Base-by-base conservation (phyloP, 1,140 invertebrate genomes). In the Diabrotica undecimpunctata region DNA sequence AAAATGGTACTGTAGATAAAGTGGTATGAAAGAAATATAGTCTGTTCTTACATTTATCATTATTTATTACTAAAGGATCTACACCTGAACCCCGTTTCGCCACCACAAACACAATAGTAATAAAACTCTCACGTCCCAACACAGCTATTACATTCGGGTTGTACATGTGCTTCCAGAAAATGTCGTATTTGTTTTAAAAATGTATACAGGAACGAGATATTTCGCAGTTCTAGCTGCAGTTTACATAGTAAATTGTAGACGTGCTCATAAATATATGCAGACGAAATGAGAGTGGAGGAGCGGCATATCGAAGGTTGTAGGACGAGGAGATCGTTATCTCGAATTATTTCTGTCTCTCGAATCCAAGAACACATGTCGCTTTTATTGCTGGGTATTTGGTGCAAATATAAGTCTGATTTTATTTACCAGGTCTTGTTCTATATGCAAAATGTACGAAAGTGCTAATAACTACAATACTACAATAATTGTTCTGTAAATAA, bases 121-220 rank as follows among this genome's bases (percentile, higher is more conserved):
- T 69, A 69, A 69, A 69, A 69, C 67, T 69, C 64, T 69, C 67
- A 69, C 67, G 67, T 69, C 61, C 60, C 54, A 52, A 38, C 53
- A 52, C 60, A 61, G 61, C 67, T 63, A 69, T 69, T 69, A 69
- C 59, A 56, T 13, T 60, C 51, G 60, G 55, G 54, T 56, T 61
- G 64, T 68, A 66, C 63, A 68, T 69, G 67, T 69, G 67, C 64
- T 66, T 60, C 64, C 56, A 54, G 61, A 57, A 59, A 69, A 69
- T 69, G 64, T 60, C 61, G 67, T 64, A 66, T 69, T 69, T 69
- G 62, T 66, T 69, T 69, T 69, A 69, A 69, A 69, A 69, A 69
- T 69, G 67, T 69, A 69, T 69, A 63, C 64, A 66, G 61, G 11
- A 36, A 54, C 12, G 38, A 58, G 56, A 58, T 58, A 58, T 58